Percentiles rank a stretch among this genome's conserved stretches.
Evolutionary conservation across 92 coral and sea anemone species (phyloP).

Genomic region (Scolanthus callimorphus): DNA sequence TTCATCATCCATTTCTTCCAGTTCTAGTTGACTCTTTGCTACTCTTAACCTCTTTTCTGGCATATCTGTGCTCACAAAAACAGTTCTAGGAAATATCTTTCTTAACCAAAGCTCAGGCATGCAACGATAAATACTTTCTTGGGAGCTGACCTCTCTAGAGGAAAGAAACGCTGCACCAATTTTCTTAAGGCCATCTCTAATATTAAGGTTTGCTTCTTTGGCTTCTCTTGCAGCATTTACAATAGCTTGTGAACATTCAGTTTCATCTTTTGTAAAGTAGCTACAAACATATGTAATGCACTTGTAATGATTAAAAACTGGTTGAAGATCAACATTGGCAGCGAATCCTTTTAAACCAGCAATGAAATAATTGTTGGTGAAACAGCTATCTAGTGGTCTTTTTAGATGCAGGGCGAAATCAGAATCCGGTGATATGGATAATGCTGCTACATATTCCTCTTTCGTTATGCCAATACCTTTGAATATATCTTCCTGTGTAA

Average conservation of each 20-base stretch:
- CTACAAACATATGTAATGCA: slow-evolving; percentile 39
- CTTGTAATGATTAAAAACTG: slow-evolving; percentile 47
- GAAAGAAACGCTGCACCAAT: slow-evolving; percentile 60
- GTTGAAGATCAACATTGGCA: slow-evolving; percentile 46
- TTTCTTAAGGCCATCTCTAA: slow-evolving; percentile 31
- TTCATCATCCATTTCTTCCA: slow-evolving; percentile 55
- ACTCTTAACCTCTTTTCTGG: slow-evolving; percentile 63
- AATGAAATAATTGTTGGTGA: slow-evolving; percentile 22
- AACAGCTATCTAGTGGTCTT: slow-evolving; percentile 42
- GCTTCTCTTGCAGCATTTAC: slow-evolving; percentile 66
- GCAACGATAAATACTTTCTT: slow-evolving; percentile 50
- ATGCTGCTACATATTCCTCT: slow-evolving; percentile 36
- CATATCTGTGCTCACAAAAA: slow-evolving; percentile 53
- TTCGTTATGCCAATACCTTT: slow-evolving; percentile 11
- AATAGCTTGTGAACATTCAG: slow-evolving; percentile 53
- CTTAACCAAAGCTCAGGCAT: slow-evolving; percentile 71
- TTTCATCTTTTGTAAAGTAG: slow-evolving; percentile 40
- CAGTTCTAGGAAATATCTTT: slow-evolving; percentile 52
- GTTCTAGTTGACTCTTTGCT: slow-evolving; percentile 45
- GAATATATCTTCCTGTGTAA: slow-evolving; percentile 29
- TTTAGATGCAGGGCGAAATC: slow-evolving; percentile 19
- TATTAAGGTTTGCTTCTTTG: slow-evolving; percentile 15
- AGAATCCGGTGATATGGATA: slow-evolving; percentile 51
- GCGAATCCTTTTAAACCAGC: slow-evolving; percentile 42
- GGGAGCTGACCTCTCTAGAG: slow-evolving; percentile 48